Percentiles rank a stretch among this genome's conserved stretches.
Evolutionary conservation across 1,140 invertebrate species (phyloP).

Genomic region (Drosophila simulans): DNA sequence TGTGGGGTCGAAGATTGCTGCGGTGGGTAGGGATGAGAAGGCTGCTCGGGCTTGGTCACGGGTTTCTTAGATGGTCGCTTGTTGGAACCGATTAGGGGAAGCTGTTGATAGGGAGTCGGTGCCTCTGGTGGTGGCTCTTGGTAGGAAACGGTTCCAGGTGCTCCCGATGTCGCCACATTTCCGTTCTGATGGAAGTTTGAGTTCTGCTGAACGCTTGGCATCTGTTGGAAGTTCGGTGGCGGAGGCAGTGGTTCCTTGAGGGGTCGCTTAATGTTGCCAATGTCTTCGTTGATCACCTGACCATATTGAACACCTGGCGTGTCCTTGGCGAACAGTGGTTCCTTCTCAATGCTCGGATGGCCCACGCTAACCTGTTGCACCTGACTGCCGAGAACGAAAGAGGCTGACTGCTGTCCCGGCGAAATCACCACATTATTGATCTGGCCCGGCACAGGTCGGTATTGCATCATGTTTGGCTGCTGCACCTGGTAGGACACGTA

Average conservation of each 20-base stretch:
- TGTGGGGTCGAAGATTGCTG: slow-evolving; percentile 1
- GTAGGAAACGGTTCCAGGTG: slow-evolving; percentile 32
- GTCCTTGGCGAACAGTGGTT: slow-evolving; percentile 62
- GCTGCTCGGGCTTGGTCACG: slow-evolving; percentile 14
- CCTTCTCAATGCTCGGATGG: slow-evolving; percentile 59
- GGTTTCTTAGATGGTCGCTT: slow-evolving; percentile 43
- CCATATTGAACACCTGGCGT: slow-evolving; percentile 70
- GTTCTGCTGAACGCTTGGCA: slow-evolving; percentile 44
- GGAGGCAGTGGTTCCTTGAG: slow-evolving; percentile 18
- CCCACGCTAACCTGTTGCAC: slow-evolving; percentile 85
- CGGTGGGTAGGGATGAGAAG: slow-evolving; percentile 1
- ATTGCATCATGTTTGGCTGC: slow-evolving; percentile 79
- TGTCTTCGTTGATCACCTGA: slow-evolving; percentile 81
- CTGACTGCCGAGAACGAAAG: slow-evolving; percentile 87
- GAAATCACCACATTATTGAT: slow-evolving; percentile 88
- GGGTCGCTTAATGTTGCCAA: slow-evolving; percentile 63
- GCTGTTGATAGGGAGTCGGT: slow-evolving; percentile 71
- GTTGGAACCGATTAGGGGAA: slow-evolving; percentile 70
- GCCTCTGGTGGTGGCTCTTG: slow-evolving; percentile 68
- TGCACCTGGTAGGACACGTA: slow-evolving; percentile 82
- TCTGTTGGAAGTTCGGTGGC: slow-evolving; percentile 53
- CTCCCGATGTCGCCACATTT: slow-evolving; percentile 32
- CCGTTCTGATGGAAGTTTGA: slow-evolving; percentile 65
- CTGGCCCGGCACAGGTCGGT: slow-evolving; percentile 85
- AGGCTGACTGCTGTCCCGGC: slow-evolving; percentile 87